Base-by-base conservation (phyloP, 2,797 vertebrate genomes). In the Mastacembelus armatus region DNA sequence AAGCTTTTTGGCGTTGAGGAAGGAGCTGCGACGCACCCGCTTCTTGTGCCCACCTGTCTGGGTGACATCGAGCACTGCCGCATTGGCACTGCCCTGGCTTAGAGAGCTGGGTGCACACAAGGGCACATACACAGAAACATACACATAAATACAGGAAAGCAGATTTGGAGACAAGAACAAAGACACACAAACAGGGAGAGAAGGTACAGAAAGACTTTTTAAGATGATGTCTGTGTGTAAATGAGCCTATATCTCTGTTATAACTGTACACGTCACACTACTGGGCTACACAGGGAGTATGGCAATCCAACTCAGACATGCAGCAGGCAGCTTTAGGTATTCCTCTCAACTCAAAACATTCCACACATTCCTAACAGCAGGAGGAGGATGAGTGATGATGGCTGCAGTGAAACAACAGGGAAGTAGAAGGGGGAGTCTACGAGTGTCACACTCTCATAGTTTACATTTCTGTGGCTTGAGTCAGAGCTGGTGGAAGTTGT, bases 1-100 rank as follows among this genome's bases (percentile, higher is more conserved):
- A 30, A 99, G 92, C 89, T 99, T 99, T 92, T 99, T 99, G 89
- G 98, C 97, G 56, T 99, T 99, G 38, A 99, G 95, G 87, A 99
- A 99, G 80, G 98, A 99, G 90, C 97, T 98, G 58, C 98, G 96
- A 16, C 98, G 96, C 26, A 98, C 97, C 2, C 98, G 92, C 92
- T 99, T 99, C 91, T 99, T 99, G 86, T 99, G 98, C 2, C 96
- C 96, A 2, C 98, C 96, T 0, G 97, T 91, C 93, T 98, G 98
- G 2, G 94, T 96, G 12, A 98, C 97, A 70, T 99, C 98, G 21
- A 99, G 93, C 82, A 98, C 95, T 0, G 97, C 92, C 9, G 97
- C 92, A 2, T 96, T 98, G 16, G 96, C 94, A 62, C 98, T 99
- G 62, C 98, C 97, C 93, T 99, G 98, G 87, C 98, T 99, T 33